These are phyloP conservation scores for Saguinus imperator DNA, from an alignment of 2,113 vertebrate genomes.

Conservation along the genomic window DNA sequence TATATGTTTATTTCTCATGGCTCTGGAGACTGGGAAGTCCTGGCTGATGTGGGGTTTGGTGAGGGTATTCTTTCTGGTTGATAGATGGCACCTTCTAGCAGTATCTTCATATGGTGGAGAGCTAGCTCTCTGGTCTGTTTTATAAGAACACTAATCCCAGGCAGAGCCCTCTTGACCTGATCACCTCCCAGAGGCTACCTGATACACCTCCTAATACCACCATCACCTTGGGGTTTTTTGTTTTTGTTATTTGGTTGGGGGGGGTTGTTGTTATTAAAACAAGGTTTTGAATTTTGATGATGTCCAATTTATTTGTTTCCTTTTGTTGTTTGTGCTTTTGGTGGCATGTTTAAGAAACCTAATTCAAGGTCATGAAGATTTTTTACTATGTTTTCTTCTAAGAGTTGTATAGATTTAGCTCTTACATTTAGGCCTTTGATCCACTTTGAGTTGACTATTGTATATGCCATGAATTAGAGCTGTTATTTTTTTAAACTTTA, in stretches of 20 bases:
- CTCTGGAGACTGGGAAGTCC: background rate
- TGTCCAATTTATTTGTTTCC: background rate
- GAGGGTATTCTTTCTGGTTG: background rate
- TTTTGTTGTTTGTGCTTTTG: background rate
- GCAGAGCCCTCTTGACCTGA: background rate
- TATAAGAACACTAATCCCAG: background rate
- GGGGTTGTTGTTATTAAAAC: background rate
- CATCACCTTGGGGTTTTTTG: background rate
- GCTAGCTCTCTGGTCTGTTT: background rate
- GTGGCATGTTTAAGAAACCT: background rate
- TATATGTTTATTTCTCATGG: background rate
- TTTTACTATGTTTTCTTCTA: background rate
- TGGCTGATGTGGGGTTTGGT: background rate
- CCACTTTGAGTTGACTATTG: background rate
- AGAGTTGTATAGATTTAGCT: background rate
- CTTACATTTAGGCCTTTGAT: background rate
- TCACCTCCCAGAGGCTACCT: background rate
- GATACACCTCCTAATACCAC: background rate
- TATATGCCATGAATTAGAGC: background rate
- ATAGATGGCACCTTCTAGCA: background rate
- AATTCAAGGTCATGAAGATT: background rate
- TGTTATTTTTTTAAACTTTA: background rate
- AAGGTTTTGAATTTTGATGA: conserved; percentile 22
- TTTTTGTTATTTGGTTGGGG: no score
- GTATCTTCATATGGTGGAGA: background rate